Evolutionary conservation across 2,797 vertebrate species (phyloP).

Genomic region (Pogonophryne albipinna): DNA sequence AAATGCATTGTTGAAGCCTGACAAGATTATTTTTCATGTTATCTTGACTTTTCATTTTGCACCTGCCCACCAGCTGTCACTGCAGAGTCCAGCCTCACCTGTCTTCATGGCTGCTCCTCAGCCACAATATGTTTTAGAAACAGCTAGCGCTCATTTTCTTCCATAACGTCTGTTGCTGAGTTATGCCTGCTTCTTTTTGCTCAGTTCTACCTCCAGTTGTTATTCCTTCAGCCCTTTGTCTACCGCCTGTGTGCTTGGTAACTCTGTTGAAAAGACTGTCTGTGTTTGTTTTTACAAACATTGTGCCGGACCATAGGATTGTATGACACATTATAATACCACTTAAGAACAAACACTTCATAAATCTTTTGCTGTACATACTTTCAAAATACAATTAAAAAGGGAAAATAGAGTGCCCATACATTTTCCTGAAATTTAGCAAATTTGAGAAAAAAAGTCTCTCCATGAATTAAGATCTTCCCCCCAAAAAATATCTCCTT

Average conservation of each 20-base stretch:
- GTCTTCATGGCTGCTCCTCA: conserved; percentile 7
- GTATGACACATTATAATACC: conserved; percentile 20
- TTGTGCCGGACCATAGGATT: conserved; percentile 28
- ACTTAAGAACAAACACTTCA: conserved; percentile 10
- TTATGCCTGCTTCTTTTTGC: conserved; percentile 9
- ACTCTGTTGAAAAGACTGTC: background rate
- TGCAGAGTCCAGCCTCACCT: background rate
- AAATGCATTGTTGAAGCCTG: too few relatives aligned
- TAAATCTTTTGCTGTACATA: background rate
- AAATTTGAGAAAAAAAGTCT: background rate
- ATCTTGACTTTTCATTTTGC: background rate
- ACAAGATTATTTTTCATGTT: too few relatives aligned
- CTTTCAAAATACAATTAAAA: background rate
- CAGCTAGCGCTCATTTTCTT: background rate
- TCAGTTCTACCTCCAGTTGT: conserved; percentile 24
- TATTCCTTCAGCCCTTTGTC: conserved; percentile 2
- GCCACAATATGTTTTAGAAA: background rate
- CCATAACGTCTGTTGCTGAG: background rate
- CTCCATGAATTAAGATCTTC: background rate
- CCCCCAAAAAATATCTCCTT: background rate
- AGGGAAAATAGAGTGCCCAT: background rate
- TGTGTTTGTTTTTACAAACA: background rate
- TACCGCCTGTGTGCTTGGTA: conserved; percentile 9
- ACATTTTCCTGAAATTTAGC: background rate
- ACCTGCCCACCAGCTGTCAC: conserved; percentile 13